A percentile compares a stretch with the other conserved stretches of the same genome.
Conservation (phyloP, 2,113 vertebrate genomes). For the Eidolon helvum region DNA sequence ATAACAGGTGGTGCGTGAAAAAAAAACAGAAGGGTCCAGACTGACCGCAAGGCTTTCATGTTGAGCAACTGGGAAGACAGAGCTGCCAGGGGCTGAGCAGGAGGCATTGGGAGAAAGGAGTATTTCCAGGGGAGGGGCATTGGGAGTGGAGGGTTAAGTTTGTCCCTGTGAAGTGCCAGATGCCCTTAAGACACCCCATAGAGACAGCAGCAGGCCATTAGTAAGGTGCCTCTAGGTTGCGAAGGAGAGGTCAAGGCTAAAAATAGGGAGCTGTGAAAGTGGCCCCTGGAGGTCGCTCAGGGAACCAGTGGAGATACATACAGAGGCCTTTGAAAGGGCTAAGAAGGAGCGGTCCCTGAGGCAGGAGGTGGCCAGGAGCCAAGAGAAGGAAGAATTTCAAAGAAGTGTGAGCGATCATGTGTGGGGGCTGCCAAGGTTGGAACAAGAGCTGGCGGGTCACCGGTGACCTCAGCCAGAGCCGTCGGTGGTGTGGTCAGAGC, state of each 20-base stretch:
- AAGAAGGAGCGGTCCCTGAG: neutral
- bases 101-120: accelerated
- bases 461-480: accelerated
- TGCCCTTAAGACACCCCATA: accelerated
- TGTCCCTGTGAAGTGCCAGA: neutral
- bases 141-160: neutral
- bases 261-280: no score
- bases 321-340: accelerated
- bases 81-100: no score
- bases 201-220: accelerated
- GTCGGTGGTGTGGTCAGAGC: accelerated
- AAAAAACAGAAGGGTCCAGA: neutral
- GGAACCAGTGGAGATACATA: no score
- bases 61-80: accelerated
- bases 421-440: neutral
- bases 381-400: neutral
- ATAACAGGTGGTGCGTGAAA: accelerated
- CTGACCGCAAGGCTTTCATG: neutral
- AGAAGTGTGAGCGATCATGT: accelerated
- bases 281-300: neutral
- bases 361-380: neutral
- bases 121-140: no score
- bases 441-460: accelerated
- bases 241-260: neutral
- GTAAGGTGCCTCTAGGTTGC: neutral